A percentile compares a stretch with the other conserved stretches of the same genome.
phyloP scores from a whole-genome alignment of 2,113 vertebrate genomes.

The Heteronetta atricapilla region DNA sequence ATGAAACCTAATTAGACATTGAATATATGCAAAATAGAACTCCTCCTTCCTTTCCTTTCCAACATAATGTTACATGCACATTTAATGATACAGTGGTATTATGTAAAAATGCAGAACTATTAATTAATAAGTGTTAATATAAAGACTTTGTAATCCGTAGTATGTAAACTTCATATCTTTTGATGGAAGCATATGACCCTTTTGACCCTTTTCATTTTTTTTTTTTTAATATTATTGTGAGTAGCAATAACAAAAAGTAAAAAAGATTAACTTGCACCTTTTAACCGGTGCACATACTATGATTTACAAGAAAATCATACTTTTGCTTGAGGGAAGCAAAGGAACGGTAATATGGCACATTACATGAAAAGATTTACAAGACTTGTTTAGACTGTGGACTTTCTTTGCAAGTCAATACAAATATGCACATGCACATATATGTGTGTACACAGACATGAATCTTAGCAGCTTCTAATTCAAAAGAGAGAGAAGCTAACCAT shows the following conservation, averaged over 20 bases:
- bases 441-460: fast-evolving
- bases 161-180: neutral
- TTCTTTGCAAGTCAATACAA: neutral
- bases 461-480: neutral
- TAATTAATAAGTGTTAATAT: neutral
- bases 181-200: neutral
- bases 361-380: neutral
- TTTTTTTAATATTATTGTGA: neutral
- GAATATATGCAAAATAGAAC: constrained; percentile 32
- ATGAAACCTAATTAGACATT: constrained; percentile 50
- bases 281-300: neutral
- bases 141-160: neutral
- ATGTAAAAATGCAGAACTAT: neutral
- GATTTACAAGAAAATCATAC: neutral
- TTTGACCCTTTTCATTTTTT: neutral
- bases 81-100: neutral
- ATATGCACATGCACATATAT: neutral
- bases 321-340: constrained; percentile 19
- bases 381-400: neutral
- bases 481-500: neutral
- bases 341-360: neutral
- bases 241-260: neutral
- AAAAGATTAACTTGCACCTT: neutral
- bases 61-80: neutral
- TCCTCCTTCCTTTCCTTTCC: constrained; percentile 34